A percentile compares a stretch with the other conserved stretches of the same genome.
Conservation (phyloP, 2,113 vertebrate genomes). For the Carassius auratus region DNA sequence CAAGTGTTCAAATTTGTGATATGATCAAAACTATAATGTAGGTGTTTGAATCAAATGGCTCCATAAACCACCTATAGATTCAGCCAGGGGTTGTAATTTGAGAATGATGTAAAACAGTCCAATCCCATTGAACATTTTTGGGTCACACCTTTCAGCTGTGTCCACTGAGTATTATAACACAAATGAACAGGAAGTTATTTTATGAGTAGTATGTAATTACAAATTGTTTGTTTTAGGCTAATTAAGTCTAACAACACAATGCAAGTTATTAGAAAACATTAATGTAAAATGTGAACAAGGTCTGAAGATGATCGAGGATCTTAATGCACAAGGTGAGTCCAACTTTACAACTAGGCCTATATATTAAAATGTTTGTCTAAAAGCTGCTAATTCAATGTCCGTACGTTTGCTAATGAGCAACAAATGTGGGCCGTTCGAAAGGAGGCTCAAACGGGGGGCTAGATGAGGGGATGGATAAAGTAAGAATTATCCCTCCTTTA, state of each 20-base stretch:
- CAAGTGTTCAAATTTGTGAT: not conserved
- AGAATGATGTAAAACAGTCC: not conserved
- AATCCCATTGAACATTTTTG: not conserved
- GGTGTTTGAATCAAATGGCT: not conserved
- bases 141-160: not conserved
- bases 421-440: conserved; percentile 62
- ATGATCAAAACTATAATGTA: not conserved
- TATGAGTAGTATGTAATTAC: not conserved
- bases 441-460: conserved; percentile 59
- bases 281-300: not conserved
- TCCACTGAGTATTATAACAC: not conserved
- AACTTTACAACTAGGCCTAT: not conserved
- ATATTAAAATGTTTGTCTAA: not conserved
- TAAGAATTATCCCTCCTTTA: conserved; percentile 91
- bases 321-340: conserved; percentile 13
- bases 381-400: not conserved
- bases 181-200: not conserved
- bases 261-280: not conserved
- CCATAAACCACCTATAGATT: not conserved
- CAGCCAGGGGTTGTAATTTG: not conserved
- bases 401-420: conserved; percentile 54
- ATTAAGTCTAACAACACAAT: not conserved
- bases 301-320: not conserved
- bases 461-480: conserved; percentile 83
- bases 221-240: not conserved